Conservation (phyloP, 2,888 invertebrate species). For the Clunio marinus region DNA sequence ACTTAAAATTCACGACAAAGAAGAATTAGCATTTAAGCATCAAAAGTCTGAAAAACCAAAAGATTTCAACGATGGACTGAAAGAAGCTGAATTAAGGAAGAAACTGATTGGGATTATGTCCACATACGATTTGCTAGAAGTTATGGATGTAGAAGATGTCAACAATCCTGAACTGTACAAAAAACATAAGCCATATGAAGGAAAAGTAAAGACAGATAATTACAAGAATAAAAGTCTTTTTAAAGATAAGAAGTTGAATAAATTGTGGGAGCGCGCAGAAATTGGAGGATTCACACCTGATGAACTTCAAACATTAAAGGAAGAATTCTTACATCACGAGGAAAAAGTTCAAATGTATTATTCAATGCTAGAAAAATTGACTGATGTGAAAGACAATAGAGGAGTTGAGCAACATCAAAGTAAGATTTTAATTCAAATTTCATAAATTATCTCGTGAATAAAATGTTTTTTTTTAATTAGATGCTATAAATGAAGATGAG, state of each 20-base stretch:
- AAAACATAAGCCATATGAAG: slow-evolving; percentile 43
- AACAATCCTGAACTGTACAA: slow-evolving; percentile 54
- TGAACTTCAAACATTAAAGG: slow-evolving; percentile 74
- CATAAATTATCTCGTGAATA: slow-evolving; percentile 7
- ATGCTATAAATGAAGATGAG: slow-evolving; percentile 69
- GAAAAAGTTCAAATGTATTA: slow-evolving; percentile 90
- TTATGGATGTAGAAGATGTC: slow-evolving; percentile 63
- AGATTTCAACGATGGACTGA: slow-evolving; percentile 61
- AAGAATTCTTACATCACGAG: slow-evolving; percentile 89
- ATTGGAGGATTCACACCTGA: slow-evolving; percentile 78
- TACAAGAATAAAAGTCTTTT: slow-evolving; percentile 72
- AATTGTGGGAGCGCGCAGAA: slow-evolving; percentile 87
- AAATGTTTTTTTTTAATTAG: slow-evolving; percentile 53
- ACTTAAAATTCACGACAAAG: slow-evolving; percentile 86
- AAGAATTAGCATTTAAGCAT: slow-evolving; percentile 80
- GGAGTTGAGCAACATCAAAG: slow-evolving; percentile 56
- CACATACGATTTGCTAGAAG: slow-evolving; percentile 72
- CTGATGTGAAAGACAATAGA: slow-evolving; percentile 56
- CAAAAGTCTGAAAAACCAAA: slow-evolving; percentile 78
- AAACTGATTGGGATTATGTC: slow-evolving; percentile 79
- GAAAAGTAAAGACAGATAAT: slow-evolving; percentile 51
- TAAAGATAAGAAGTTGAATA: slow-evolving; percentile 84
- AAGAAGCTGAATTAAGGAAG: slow-evolving; percentile 73
- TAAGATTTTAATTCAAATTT: slow-evolving; percentile 49
- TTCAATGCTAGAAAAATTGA: slow-evolving; percentile 67